Conservation (phyloP, 1,140 invertebrate genomes). For the Scaptomyza graminum region DNA sequence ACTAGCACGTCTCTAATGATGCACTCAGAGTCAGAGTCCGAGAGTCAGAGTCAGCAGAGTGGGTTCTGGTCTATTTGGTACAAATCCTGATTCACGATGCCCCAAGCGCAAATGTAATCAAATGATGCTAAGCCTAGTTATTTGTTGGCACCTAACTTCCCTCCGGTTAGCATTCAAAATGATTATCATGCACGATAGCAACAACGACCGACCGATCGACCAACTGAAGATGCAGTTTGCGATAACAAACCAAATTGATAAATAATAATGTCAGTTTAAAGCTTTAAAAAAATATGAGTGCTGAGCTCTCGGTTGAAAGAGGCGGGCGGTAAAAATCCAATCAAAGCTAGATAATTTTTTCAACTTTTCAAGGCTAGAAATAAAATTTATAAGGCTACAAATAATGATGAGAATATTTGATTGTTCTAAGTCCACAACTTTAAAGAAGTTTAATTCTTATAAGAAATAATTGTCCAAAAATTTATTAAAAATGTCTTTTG, state of each 20-base stretch:
- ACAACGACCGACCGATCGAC: conserved; percentile 1
- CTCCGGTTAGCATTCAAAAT: conserved; percentile 65
- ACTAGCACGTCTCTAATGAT: conserved; percentile 81
- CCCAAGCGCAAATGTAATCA: conserved; percentile 40
- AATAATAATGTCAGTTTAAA: conserved; percentile 24
- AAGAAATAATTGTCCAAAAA: too few relatives aligned
- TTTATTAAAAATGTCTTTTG: too few relatives aligned
- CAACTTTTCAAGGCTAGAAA: conserved; percentile 12
- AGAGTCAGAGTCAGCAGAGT: conserved; percentile 59
- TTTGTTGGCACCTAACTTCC: conserved; percentile 79
- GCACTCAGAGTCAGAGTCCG: conserved; percentile 66
- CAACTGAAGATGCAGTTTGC: conserved; percentile 22
- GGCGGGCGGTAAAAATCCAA: conserved; percentile 40
- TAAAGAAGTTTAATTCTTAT: too few relatives aligned
- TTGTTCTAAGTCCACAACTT: too few relatives aligned
- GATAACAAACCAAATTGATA: conserved; percentile 59
- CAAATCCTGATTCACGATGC: conserved; percentile 27
- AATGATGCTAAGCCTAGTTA: conserved; percentile 63
- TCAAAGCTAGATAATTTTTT: conserved; percentile 10
- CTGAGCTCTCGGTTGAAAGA: conserved; percentile 1
- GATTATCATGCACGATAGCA: conserved; percentile 65
- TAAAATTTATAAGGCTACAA: conserved; percentile 52
- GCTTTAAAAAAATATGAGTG: neutral
- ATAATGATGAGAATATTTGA: conserved; percentile 43
- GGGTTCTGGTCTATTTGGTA: conserved; percentile 42